Evolutionary conservation across 2,888 invertebrate species (phyloP).

Genomic region (Abrostola tripartita): DNA sequence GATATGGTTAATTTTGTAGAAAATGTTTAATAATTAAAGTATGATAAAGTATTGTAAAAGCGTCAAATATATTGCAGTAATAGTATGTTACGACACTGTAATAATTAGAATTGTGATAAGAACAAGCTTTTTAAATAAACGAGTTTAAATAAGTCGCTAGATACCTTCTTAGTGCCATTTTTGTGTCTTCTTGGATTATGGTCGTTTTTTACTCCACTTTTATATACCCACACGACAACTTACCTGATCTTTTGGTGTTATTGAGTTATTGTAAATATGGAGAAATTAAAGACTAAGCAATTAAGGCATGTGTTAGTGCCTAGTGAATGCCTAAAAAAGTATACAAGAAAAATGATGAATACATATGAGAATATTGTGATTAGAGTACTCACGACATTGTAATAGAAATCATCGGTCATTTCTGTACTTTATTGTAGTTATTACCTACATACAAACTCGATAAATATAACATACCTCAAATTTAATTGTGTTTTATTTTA

Average conservation of each 20-base stretch:
- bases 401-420: slow-evolving; percentile 85
- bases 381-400: slow-evolving; percentile 80
- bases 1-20: slow-evolving; percentile 49
- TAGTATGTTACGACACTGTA: slow-evolving; percentile 26
- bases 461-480: slow-evolving; percentile 88
- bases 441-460: slow-evolving; percentile 88
- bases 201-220: slow-evolving; percentile 53
- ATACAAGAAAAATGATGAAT: slow-evolving; percentile 83
- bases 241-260: slow-evolving; percentile 57
- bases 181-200: slow-evolving; percentile 59
- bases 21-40: slow-evolving; percentile 29
- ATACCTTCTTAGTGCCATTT: slow-evolving; percentile 53
- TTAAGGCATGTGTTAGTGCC: slow-evolving; percentile 81
- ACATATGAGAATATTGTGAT: slow-evolving; percentile 87
- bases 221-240: slow-evolving; percentile 57
- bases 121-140: slow-evolving; percentile 49
- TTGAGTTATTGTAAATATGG: slow-evolving; percentile 81
- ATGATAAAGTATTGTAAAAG: slow-evolving; percentile 35
- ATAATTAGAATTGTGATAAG: slow-evolving; percentile 39
- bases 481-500: slow-evolving; percentile 70
- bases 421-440: slow-evolving; percentile 88
- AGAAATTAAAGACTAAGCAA: slow-evolving; percentile 85
- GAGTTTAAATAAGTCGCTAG: slow-evolving; percentile 46
- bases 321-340: slow-evolving; percentile 84
- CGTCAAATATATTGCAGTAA: slow-evolving; percentile 24